These are phyloP conservation scores for Karalla daura DNA, from an alignment of 2,797 vertebrate species.

Conservation along the genomic window DNA sequence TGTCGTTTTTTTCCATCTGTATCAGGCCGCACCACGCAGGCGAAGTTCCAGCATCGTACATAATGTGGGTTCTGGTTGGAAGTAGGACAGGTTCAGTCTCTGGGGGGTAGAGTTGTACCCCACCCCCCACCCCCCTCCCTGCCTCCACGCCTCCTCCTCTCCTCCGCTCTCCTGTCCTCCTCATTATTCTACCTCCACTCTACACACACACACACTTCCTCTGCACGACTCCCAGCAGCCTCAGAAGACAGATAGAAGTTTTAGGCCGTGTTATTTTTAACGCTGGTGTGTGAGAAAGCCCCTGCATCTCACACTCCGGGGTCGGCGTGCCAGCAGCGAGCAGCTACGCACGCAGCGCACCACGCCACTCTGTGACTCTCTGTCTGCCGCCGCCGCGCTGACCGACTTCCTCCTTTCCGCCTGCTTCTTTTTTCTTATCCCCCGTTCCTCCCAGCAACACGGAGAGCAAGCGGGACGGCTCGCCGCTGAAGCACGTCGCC, in stretches of 20 bases:
- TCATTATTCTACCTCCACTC: constrained; percentile 47
- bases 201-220: constrained; percentile 48
- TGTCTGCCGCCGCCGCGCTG: constrained; percentile 6
- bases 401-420: constrained; percentile 64
- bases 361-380: too few species aligned
- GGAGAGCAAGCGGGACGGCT: constrained; percentile 75
- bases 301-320: constrained; percentile 14
- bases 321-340: background rate
- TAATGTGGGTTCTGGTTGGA: constrained; percentile 42
- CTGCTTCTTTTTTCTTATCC: constrained; percentile 62
- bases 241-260: constrained; percentile 70
- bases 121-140: constrained; percentile 34
- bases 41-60: constrained; percentile 1
- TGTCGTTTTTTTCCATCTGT: constrained; percentile 23
- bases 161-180: constrained; percentile 40
- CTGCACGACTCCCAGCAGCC: constrained; percentile 47
- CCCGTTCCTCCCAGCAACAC: constrained; percentile 73
- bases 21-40: constrained; percentile 14
- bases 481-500: constrained; percentile 71
- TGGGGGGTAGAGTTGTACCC: constrained; percentile 51
- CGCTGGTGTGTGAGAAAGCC: constrained; percentile 43
- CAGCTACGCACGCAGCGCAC: constrained; percentile 1
- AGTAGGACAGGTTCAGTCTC: constrained; percentile 72
- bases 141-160: constrained; percentile 46
- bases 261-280: constrained; percentile 81